Percentiles rank a stretch among this genome's conserved stretches.
Conservation (phyloP, 64 coral and sea anemone species). For the Pocillopora verrucosa region DNA sequence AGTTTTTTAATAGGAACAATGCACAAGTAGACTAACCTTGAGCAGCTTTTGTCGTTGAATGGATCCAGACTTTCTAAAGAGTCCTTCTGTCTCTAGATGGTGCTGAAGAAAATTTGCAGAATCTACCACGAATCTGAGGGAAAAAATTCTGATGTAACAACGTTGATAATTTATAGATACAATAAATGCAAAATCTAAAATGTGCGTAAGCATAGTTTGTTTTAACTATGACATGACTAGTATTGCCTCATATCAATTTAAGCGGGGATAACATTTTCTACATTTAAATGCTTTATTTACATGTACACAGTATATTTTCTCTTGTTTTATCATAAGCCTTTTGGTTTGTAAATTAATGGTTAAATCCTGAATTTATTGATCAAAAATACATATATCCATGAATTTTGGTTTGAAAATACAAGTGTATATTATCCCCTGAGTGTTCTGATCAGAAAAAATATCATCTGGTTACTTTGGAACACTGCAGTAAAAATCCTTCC, state of each 20-base stretch:
- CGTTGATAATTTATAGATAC: too few relatives aligned
- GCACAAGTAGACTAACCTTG: slow-evolving; percentile 54
- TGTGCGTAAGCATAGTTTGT: too few relatives aligned
- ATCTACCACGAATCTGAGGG: slow-evolving; percentile 89
- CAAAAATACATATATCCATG: too few relatives aligned
- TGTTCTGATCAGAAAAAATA: too few relatives aligned
- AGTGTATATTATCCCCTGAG: too few relatives aligned
- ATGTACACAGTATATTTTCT: too few relatives aligned
- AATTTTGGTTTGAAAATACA: too few relatives aligned
- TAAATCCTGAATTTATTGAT: too few relatives aligned
- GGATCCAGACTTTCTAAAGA: slow-evolving; percentile 98
- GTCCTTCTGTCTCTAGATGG: slow-evolving; percentile 87
- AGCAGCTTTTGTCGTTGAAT: slow-evolving; percentile 86
- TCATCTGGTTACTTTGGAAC: slow-evolving; percentile 78
- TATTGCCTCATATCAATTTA: too few relatives aligned
- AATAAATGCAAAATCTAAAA: not conserved
- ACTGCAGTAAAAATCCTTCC: slow-evolving; percentile 79
- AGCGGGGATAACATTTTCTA: too few relatives aligned
- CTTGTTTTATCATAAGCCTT: not conserved
- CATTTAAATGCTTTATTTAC: too few relatives aligned
- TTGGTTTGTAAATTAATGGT: not conserved
- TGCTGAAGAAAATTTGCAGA: slow-evolving; percentile 81
- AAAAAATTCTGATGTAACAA: not conserved
- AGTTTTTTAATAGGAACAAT: not conserved
- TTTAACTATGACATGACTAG: too few relatives aligned